A percentile compares a stretch with the other conserved stretches of the same genome.
These are phyloP conservation scores for Aurelia sp. DNA, from an alignment of 30 jellyfish, hydroid and myxozoan species.

Conservation along the genomic window DNA sequence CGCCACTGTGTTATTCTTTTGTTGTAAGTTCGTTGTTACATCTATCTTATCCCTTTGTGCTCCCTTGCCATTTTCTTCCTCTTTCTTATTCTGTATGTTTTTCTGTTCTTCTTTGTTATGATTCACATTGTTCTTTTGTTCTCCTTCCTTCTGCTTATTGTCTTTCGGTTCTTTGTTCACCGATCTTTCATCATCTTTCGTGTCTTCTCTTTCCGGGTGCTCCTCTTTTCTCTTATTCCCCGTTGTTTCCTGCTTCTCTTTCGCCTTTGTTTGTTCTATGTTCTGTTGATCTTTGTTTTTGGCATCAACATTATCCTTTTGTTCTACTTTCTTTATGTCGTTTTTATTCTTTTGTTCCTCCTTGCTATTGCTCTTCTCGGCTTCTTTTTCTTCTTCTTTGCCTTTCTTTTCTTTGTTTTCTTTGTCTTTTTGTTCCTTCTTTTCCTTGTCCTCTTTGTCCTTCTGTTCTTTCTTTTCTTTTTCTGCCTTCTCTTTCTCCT, in stretches of 20 bases:
- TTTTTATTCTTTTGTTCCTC: too few relatives aligned
- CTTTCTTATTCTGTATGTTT: neutral
- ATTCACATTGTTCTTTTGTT: neutral
- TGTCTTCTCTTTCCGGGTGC: too few relatives aligned
- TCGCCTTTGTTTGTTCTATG: too few relatives aligned
- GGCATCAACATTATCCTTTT: too few relatives aligned
- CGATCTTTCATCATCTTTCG: neutral
- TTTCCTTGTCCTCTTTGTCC: neutral
- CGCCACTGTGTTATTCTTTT: too few relatives aligned
- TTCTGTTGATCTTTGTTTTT: too few relatives aligned
- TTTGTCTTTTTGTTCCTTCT: too few relatives aligned
- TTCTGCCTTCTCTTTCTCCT: neutral
- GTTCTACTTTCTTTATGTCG: too few relatives aligned
- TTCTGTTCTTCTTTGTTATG: neutral
- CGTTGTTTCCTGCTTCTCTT: too few relatives aligned
- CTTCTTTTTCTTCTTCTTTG: neutral
- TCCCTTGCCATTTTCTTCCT: conserved; percentile 4
- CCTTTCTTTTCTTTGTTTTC: neutral
- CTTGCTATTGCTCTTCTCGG: too few relatives aligned
- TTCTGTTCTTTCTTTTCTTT: neutral
- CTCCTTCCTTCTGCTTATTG: conserved; percentile 3
- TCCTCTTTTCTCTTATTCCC: too few relatives aligned
- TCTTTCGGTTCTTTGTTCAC: neutral
- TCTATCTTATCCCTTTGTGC: neutral
- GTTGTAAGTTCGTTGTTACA: neutral